These are phyloP conservation scores for Aphelinus atriplicis DNA, from an alignment of 1,140 invertebrate species.

Conservation along the genomic window DNA sequence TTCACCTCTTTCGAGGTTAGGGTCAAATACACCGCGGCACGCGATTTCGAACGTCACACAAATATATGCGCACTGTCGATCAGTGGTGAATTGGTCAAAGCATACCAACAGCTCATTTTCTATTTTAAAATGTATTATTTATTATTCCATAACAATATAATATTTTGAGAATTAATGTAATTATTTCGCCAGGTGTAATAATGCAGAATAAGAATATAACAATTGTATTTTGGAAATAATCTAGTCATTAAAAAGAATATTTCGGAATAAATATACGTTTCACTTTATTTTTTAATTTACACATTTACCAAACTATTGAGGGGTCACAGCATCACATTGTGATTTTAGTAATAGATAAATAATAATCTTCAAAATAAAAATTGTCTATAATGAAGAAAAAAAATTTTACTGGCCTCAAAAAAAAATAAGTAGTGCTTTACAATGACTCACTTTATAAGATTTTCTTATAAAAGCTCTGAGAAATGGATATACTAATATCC, in stretches of 20 bases:
- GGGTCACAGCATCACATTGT: slow-evolving; percentile 29
- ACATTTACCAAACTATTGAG: slow-evolving; percentile 36
- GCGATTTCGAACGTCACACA: too few species aligned
- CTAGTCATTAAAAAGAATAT: not conserved
- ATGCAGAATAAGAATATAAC: too few species aligned
- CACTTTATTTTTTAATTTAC: slow-evolving; percentile 38
- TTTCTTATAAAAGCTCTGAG: slow-evolving; percentile 33
- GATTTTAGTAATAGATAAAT: slow-evolving; percentile 7
- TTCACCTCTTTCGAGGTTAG: too few species aligned
- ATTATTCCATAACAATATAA: too few species aligned
- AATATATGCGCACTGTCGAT: too few species aligned
- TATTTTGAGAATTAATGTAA: too few species aligned
- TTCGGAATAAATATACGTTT: slow-evolving; percentile 39
- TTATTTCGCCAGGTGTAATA: too few species aligned
- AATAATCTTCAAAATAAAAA: slow-evolving; percentile 24
- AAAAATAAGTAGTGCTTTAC: slow-evolving; percentile 21
- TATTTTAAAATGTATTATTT: too few species aligned
- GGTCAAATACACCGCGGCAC: too few species aligned
- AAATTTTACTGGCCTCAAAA: not conserved
- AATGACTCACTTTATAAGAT: slow-evolving; percentile 15
- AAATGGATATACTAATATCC: slow-evolving; percentile 25
- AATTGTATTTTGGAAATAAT: too few species aligned
- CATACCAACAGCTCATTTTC: too few species aligned
- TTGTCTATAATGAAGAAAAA: not conserved
- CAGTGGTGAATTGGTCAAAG: too few species aligned